phyloP scores from a whole-genome alignment of 2,113 vertebrate genomes.

The Scomber japonicus region DNA sequence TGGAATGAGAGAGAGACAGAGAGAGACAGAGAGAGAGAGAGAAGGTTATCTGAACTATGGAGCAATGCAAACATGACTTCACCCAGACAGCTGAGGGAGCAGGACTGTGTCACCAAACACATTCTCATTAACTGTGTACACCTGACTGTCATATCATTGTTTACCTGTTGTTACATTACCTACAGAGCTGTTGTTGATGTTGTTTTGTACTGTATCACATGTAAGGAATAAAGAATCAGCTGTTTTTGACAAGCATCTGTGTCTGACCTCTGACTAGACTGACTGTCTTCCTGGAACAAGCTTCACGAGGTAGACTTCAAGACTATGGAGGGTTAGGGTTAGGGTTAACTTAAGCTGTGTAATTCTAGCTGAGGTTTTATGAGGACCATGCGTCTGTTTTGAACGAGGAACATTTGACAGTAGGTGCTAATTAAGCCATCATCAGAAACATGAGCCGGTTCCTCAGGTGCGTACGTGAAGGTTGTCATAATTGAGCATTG shows the following conservation, averaged over 20 bases:
- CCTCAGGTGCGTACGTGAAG: neutral
- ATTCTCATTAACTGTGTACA: slow-evolving; percentile 17
- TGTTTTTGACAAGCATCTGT: slow-evolving; percentile 18
- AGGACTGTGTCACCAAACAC: neutral
- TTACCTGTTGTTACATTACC: slow-evolving; percentile 60
- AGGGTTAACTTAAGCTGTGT: neutral
- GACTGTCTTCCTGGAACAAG: neutral
- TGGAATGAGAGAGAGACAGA: neutral
- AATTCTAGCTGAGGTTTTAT: neutral
- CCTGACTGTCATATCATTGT: slow-evolving; percentile 22
- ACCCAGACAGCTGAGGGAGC: neutral
- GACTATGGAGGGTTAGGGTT: neutral
- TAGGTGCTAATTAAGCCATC: slow-evolving; percentile 3
- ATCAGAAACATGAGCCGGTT: slow-evolving; percentile 26
- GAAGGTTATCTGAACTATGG: too few relatives aligned
- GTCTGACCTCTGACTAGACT: neutral
- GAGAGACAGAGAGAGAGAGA: neutral
- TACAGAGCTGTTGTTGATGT: slow-evolving; percentile 42
- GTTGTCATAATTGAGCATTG: neutral
- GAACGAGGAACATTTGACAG: neutral
- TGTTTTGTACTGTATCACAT: slow-evolving; percentile 41
- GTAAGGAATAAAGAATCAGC: slow-evolving; percentile 46
- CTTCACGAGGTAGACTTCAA: neutral
- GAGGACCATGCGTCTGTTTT: neutral
- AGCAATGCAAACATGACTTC: neutral